Base-by-base conservation (phyloP, 2,113 vertebrate species). In the Rhea pennata region DNA sequence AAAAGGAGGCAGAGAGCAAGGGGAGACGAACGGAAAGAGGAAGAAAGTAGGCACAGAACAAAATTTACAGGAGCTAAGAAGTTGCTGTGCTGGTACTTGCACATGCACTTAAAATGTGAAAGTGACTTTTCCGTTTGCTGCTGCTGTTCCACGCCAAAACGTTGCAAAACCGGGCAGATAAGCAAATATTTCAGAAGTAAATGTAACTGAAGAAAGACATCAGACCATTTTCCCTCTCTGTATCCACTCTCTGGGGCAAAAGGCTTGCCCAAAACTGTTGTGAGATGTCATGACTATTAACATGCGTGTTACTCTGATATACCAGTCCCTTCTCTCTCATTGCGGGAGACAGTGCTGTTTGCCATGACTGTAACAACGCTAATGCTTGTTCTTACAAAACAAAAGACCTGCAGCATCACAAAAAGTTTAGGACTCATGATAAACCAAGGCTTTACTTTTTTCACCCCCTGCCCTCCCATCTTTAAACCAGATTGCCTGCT, bases 51-150 rank as follows among this genome's bases (percentile, higher is more conserved):
- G 72, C 29, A 39, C 42, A 78, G 31, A 94, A 81, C 19, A 71
- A 80, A 66, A 56, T 39, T 83, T 86, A 59, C 0, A 26, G 26
- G 51, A 88, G 24, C 42, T 69, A 67, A 73, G 62, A 84, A 69
- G 51, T 26, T 92, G 92, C 19, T 7, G 39, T 48, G 83, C 39
- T 90, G 27, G 61, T 69, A 72, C n/a, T 76, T 77, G 31, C 1
- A 3, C 6, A 36, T 56, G 61, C 72, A 67, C 0, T 0, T 61
- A 73, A 76, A 82, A 59, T 36, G 65, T 6, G 0, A 2, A 89
- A 84, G 39, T 53, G 54, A 61, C 67, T 72, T 29, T 67, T 71
- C 74, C 48, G 75, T 79, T 72, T 66, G 39, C 26, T 70, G 67
- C 74, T 66, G 24, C 36, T 79, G 66, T 79, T 89, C 50, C 48